Base-by-base conservation (phyloP, 1,140 invertebrate species). In the Nymphalis io region DNA sequence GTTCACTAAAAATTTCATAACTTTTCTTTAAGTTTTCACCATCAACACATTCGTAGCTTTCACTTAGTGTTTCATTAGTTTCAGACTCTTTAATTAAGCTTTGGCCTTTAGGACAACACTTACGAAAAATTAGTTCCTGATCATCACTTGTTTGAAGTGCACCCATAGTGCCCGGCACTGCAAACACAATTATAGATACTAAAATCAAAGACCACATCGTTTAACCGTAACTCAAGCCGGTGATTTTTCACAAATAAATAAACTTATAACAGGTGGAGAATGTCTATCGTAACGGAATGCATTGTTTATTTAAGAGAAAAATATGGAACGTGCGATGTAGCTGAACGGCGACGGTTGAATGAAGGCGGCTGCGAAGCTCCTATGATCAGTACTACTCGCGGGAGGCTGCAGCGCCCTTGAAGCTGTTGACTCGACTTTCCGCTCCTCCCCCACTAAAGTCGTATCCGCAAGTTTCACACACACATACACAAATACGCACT, bases 401-500 rank as follows among this genome's bases (percentile, higher is more conserved):
- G 68, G 83, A 86, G 82, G 82, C 84, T 88, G 85, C 78, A 81
- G 60, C 72, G 85, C 72, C 85, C 84, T 87, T 87, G 85, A 82
- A 74, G 42, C 64, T 62, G 63, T 58, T 61, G 57, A 69, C 74
- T 70, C 64, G 20, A 65, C 61, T 68, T 63, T 64, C 63, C 69
- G 68, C 70, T 40, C 63, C 70, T 74, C 75, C 66, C 69, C 58
- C 57, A 58, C 39, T 67, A 21, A 69, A 57, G 18, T 11, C 38
- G n/a, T 65, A 38, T 53, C 27, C 44, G 38, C 42, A 66, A 65
- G 23, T 33, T 66, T 58, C 44, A 58, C 55, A 16, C 16, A 57
- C 39, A 58, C 38, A 18, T 15, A 44, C 51, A 65, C 53, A 16
- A 20, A 23, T 8, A n/a, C 15, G n/a, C n/a, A 44, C 12, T 15